Conservation (phyloP, 1,140 invertebrate genomes). For the Tribolium castaneum region DNA sequence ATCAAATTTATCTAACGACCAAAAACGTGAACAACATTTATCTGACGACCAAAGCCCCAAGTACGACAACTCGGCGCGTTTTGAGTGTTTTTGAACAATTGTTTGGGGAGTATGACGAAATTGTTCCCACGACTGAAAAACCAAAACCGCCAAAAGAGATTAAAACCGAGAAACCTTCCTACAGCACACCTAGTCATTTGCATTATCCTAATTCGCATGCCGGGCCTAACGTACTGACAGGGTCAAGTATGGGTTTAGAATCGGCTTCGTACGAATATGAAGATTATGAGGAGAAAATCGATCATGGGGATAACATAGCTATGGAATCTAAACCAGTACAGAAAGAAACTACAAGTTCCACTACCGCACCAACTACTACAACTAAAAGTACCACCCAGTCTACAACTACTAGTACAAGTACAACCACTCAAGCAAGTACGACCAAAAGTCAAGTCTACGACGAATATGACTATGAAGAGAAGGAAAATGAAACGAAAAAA, state of each 20-base stretch:
- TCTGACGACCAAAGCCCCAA: slow-evolving; percentile 46
- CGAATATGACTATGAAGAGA: slow-evolving; percentile 30
- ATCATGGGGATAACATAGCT: slow-evolving; percentile 53
- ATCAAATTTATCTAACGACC: slow-evolving; percentile 51
- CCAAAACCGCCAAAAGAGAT: slow-evolving; percentile 33
- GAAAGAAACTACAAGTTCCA: slow-evolving; percentile 40
- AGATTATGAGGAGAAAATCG: slow-evolving; percentile 47
- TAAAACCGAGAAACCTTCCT: slow-evolving; percentile 21
- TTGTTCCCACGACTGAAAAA: slow-evolving; percentile 50
- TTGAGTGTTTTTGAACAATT: slow-evolving; percentile 62
- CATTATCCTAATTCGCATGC: slow-evolving; percentile 49
- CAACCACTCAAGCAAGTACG: slow-evolving; percentile 4
- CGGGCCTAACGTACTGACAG: slow-evolving; percentile 52
- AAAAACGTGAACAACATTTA: slow-evolving; percentile 43
- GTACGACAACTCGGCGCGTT: slow-evolving; percentile 57
- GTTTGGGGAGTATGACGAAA: slow-evolving; percentile 61
- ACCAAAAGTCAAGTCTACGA: not conserved
- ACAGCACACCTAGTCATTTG: not conserved
- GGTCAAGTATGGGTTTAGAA: slow-evolving; percentile 53
- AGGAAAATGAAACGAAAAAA: slow-evolving; percentile 1
- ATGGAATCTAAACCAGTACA: slow-evolving; percentile 51
- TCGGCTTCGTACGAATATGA: slow-evolving; percentile 56
- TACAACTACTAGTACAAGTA: slow-evolving; percentile 23
- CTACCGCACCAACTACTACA: slow-evolving; percentile 50
- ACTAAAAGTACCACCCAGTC: not conserved